Evolutionary conservation across 2,888 invertebrate genomes (phyloP).

Genomic region (Pseudanteris insignis): DNA sequence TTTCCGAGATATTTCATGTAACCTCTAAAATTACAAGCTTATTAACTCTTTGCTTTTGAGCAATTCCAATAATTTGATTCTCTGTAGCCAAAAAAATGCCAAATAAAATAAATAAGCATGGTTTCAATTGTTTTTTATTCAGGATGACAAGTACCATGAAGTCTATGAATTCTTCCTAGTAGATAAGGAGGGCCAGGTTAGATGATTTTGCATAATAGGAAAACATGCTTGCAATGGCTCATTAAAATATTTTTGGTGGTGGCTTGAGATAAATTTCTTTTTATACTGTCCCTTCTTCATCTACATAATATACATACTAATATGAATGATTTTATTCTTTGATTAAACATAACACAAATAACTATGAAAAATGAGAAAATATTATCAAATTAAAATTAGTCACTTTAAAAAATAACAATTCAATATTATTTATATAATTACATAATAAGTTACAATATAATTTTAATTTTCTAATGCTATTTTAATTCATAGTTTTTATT

Average conservation of each 20-base stretch:
- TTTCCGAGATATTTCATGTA: neutral
- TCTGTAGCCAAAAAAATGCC: no score
- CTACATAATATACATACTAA: conserved; percentile 37
- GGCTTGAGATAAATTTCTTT: conserved; percentile 40
- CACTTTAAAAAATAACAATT: no score
- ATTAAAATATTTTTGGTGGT: conserved; percentile 44
- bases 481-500: no score
- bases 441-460: no score
- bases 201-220: conserved; percentile 56
- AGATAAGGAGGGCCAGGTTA: conserved; percentile 68
- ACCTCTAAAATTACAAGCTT: conserved; percentile 10
- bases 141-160: conserved; percentile 67
- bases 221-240: conserved; percentile 45
- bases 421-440: no score
- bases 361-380: no score
- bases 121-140: conserved; percentile 60
- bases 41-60: no score
- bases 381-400: no score
- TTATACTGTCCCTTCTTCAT: conserved; percentile 53
- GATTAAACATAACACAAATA: no score
- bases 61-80: no score
- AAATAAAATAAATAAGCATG: conserved; percentile 41
- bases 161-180: conserved; percentile 67
- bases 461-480: no score
- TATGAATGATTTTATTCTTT: no score